phyloP scores from a whole-genome alignment of 2,113 vertebrate genomes.

The Vombatus ursinus region DNA sequence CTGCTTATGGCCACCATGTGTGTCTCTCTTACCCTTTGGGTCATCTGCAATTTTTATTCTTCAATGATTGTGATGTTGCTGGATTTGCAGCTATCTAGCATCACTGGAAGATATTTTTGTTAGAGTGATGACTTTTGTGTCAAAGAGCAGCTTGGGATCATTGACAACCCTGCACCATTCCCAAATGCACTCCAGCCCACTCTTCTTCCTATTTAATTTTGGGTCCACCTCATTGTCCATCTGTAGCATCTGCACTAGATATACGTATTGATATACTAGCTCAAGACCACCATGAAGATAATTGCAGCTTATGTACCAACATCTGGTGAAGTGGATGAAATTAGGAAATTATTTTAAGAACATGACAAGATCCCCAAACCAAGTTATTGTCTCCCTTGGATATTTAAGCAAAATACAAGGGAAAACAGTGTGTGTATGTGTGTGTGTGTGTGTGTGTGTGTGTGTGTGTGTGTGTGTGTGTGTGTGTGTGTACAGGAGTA shows the following conservation, averaged over 20 bases:
- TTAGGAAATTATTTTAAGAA: not conserved
- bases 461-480: not conserved
- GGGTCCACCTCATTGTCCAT: not conserved
- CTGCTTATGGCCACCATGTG: not conserved
- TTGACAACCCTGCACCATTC: not conserved
- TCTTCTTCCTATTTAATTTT: not conserved
- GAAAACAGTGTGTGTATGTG: not conserved
- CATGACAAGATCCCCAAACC: not conserved
- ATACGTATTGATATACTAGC: not conserved
- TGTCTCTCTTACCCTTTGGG: not conserved
- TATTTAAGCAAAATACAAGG: not conserved
- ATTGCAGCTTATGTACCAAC: not conserved
- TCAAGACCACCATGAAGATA: not conserved
- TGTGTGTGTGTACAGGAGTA: not conserved
- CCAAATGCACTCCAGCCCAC: not conserved
- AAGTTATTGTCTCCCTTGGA: not conserved
- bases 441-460: not conserved
- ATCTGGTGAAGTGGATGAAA: not conserved
- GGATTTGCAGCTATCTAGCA: not conserved
- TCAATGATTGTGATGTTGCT: not conserved
- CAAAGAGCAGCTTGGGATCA: not conserved
- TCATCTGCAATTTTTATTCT: not conserved
- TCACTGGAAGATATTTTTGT: not conserved
- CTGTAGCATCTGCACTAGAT: not conserved
- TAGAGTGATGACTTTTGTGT: not conserved